Percentiles rank a stretch among this genome's conserved stretches.
Evolutionary conservation across 2,797 vertebrate genomes (phyloP).

Genomic region (Clarias pachynema): DNA sequence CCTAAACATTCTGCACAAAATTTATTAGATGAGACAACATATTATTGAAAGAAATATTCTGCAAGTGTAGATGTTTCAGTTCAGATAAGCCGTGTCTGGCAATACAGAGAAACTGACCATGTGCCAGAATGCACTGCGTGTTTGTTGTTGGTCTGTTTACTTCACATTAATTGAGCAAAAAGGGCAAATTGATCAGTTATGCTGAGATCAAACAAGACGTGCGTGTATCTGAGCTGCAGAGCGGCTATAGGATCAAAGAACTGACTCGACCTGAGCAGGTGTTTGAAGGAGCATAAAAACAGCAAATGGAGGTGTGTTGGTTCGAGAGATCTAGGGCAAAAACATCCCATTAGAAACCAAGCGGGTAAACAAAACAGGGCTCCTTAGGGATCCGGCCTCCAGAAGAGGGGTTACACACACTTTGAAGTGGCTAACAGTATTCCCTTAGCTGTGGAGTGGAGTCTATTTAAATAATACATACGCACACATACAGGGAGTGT

Average conservation of each 20-base stretch:
- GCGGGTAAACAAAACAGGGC: slow-evolving; percentile 77
- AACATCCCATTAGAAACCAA: slow-evolving; percentile 76
- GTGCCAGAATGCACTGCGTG: slow-evolving; percentile 8
- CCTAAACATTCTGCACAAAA: neutral
- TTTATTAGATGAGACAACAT: neutral
- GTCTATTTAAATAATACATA: slow-evolving; percentile 76
- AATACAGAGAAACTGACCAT: slow-evolving; percentile 18
- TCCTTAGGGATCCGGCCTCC: slow-evolving; percentile 69
- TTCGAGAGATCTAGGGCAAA: slow-evolving; percentile 57
- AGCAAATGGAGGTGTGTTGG: slow-evolving; percentile 45
- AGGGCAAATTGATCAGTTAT: slow-evolving; percentile 43
- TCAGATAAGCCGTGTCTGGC: neutral
- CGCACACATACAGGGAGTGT: slow-evolving; percentile 13
- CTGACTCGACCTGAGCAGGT: slow-evolving; percentile 46
- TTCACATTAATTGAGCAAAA: slow-evolving; percentile 50
- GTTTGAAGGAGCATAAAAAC: slow-evolving; percentile 47
- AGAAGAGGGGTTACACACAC: slow-evolving; percentile 61
- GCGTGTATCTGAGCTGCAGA: slow-evolving; percentile 53
- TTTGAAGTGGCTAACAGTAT: slow-evolving; percentile 76
- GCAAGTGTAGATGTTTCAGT: neutral
- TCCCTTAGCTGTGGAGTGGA: slow-evolving; percentile 70
- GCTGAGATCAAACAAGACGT: slow-evolving; percentile 66
- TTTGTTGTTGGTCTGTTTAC: slow-evolving; percentile 45
- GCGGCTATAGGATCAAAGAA: slow-evolving; percentile 50
- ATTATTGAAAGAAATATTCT: neutral